Evolutionary conservation across 1,140 invertebrate genomes (phyloP), one percentile per base, ranked within the genome.

Genomic region (Orius laevigatus): DNA sequence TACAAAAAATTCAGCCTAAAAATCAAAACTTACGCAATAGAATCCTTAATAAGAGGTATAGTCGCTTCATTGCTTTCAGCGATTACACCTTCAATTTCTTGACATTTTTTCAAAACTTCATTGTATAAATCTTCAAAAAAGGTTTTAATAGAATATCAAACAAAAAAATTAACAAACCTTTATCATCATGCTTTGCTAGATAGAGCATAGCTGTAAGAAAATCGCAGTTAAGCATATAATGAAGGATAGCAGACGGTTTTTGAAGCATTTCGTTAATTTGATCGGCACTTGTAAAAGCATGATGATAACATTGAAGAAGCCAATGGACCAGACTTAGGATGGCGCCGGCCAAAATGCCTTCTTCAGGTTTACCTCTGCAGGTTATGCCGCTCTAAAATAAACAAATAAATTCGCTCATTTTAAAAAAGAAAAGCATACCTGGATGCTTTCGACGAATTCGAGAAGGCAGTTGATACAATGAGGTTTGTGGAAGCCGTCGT

Each of bases 381-480:
- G 75, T 78, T 33, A 78, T 72, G 12, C 68, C 68, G 50, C 65
- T 60, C 62, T 64, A 49, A 18, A 56, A 56, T 15, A 50, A 34
- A 41, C 35, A 18, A 18, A 46, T 15, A 49, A 49, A 52, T 32
- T 34, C 18, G 39, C 25, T 25, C 8, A 36, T 11, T 5, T 11
- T 19, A 33, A 50, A 50, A 3, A 42, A 3, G 43, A 25, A 45
- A n/a, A 16, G 45, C 70, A 73, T 57, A 78, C 73, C 55, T 85
- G 74, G 54, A 89, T 84, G 25, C 74, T 75, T 62, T 87, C 79
- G 9, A 93, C 65, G 53, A 94, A 84, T 57, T 91, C 85, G 40
- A 95, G 62, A 3, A 95, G 65, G 53, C 84, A 84, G 1, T 80
- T 68, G 31, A 93, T 78, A 63, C 90, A 94, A 61, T 90, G 84